A percentile compares a stretch with the other conserved stretches of the same genome.
These are phyloP conservation scores for Tyto alba DNA, from an alignment of 2,113 vertebrate genomes.

Conservation along the genomic window DNA sequence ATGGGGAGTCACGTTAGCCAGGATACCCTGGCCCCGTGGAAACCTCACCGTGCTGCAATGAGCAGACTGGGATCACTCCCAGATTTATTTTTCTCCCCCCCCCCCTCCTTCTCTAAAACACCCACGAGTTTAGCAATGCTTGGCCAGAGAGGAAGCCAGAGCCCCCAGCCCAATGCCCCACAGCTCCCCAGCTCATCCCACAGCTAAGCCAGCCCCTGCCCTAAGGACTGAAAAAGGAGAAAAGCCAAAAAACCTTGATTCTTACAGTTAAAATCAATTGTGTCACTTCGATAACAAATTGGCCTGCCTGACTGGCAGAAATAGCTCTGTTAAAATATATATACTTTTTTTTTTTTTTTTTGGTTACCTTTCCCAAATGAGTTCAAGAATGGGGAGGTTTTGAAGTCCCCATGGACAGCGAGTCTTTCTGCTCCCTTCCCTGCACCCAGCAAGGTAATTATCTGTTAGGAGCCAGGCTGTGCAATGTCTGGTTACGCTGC, in stretches of 20 bases:
- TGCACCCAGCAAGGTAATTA: conserved; percentile 43
- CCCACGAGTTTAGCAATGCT: neutral
- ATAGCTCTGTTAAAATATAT: conserved; percentile 52
- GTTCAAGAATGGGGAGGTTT: conserved; percentile 21
- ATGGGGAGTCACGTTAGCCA: neutral
- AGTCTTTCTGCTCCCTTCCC: neutral
- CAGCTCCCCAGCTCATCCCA: neutral
- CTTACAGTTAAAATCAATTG: conserved; percentile 50
- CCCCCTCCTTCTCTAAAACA: neutral
- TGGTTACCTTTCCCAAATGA: conserved; percentile 49
- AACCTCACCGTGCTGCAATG: accelerated
- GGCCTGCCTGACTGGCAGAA: conserved; percentile 51
- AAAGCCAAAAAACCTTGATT: neutral
- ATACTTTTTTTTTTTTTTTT: neutral
- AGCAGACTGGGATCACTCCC: neutral
- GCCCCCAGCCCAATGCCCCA: neutral
- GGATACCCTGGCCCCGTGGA: neutral
- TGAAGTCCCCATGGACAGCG: conserved; percentile 14
- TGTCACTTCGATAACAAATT: conserved; percentile 59
- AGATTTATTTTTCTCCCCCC: neutral
- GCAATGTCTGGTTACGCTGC: neutral
- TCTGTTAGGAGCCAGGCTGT: neutral
- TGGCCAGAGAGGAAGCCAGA: accelerated
- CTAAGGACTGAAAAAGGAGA: neutral
- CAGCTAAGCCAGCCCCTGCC: neutral